phyloP scores from a whole-genome alignment of 2,888 invertebrate genomes.

The Leucozona laternaria region DNA sequence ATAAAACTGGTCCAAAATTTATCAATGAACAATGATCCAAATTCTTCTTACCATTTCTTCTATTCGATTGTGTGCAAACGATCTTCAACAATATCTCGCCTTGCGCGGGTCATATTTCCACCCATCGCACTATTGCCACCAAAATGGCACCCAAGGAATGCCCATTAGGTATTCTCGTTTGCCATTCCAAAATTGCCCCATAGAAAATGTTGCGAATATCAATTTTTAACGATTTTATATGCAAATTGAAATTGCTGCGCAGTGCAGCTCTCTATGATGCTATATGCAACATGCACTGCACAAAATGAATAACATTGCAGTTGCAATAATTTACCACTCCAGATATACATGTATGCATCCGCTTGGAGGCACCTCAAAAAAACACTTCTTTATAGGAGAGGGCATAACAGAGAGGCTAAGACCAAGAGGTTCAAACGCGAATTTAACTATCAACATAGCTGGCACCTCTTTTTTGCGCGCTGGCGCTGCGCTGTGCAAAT shows the following conservation, averaged over 20 bases:
- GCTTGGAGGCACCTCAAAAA: constrained; percentile 25
- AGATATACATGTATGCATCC: constrained; percentile 45
- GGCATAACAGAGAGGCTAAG: background rate
- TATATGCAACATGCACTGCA: constrained; percentile 15
- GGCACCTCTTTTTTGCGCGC: constrained; percentile 54
- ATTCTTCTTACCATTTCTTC: constrained; percentile 25
- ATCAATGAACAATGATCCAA: constrained; percentile 32
- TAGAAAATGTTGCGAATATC: constrained; percentile 69
- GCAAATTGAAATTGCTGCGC: constrained; percentile 71
- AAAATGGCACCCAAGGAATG: constrained; percentile 45
- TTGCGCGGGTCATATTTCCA: constrained; percentile 26
- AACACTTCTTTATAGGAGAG: background rate
- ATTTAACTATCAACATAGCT: constrained; percentile 61
- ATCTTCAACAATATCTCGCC: constrained; percentile 38
- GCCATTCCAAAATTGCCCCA: constrained; percentile 63
- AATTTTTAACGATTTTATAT: constrained; percentile 75
- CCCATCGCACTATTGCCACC: background rate
- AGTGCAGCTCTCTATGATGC: background rate
- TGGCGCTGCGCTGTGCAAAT: constrained; percentile 28
- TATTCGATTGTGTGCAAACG: constrained; percentile 69
- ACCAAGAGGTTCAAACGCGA: constrained; percentile 43
- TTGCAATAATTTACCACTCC: constrained; percentile 73
- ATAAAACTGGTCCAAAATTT: constrained; percentile 6
- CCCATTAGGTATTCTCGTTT: constrained; percentile 32
- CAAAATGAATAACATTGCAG: constrained; percentile 68